Evolutionary conservation across 2,113 vertebrate genomes (phyloP).

Genomic region (Anoplopoma fimbria): DNA sequence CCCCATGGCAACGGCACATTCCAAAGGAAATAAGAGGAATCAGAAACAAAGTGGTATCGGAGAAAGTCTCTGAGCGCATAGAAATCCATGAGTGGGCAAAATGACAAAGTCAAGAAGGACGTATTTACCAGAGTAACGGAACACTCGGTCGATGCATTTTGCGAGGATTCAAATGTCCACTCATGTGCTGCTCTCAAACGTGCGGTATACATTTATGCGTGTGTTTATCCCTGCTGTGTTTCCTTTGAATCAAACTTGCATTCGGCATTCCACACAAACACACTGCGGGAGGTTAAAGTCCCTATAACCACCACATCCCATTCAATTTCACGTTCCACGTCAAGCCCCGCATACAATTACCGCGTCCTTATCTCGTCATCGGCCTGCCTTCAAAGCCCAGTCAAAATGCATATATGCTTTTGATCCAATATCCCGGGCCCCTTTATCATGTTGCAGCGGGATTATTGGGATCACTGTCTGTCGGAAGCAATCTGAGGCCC

Average conservation of each 20-base stretch:
- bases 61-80: background rate
- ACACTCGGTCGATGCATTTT: background rate
- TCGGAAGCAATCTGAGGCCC: slow-evolving; percentile 75
- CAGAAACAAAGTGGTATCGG: background rate
- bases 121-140: background rate
- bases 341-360: slow-evolving; percentile 62
- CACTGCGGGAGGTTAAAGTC: background rate
- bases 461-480: slow-evolving; percentile 82
- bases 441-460: slow-evolving; percentile 74
- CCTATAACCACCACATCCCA: slow-evolving; percentile 10
- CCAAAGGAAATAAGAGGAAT: background rate
- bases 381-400: slow-evolving; percentile 64
- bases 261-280: background rate
- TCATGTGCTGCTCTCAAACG: background rate
- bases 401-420: slow-evolving; percentile 74
- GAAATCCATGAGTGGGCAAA: background rate
- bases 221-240: background rate
- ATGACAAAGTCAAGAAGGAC: background rate
- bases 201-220: too few relatives aligned
- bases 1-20: slow-evolving; percentile 42
- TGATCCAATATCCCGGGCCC: slow-evolving; percentile 70
- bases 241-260: background rate
- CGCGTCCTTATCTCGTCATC: slow-evolving; percentile 63
- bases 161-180: background rate
- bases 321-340: slow-evolving; percentile 53